phyloP scores from a whole-genome alignment of 2,888 invertebrate genomes.

The Microchrysa polita region DNA sequence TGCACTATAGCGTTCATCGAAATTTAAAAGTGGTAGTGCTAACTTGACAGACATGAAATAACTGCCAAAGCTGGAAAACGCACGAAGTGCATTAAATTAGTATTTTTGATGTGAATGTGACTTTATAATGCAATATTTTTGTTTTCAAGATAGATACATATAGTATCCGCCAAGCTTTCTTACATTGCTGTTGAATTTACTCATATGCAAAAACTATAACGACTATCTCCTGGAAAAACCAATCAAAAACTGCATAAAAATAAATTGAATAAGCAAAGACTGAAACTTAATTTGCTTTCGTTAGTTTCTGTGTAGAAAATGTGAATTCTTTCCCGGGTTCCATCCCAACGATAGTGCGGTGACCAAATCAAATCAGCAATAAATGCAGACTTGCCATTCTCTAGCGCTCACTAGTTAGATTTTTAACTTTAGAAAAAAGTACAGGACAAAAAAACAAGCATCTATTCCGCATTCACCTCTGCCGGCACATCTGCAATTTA shows the following conservation, averaged over 20 bases:
- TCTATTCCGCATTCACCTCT: constrained; percentile 11
- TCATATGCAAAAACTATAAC: too few species aligned
- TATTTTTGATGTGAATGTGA: too few species aligned
- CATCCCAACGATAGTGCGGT: background rate
- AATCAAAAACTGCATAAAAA: constrained; percentile 19
- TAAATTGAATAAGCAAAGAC: constrained; percentile 42
- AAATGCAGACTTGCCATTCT: constrained; percentile 34
- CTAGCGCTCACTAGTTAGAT: constrained; percentile 18
- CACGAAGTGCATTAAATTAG: too few species aligned
- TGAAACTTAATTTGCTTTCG: constrained; percentile 36
- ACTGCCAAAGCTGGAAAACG: too few species aligned
- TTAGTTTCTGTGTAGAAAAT: background rate
- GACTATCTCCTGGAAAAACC: too few species aligned
- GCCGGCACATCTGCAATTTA: background rate
- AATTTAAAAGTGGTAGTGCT: too few species aligned
- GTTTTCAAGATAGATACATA: too few species aligned
- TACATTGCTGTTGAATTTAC: too few species aligned
- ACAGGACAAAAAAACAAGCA: background rate
- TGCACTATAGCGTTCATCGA: too few species aligned
- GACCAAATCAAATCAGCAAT: constrained; percentile 45
- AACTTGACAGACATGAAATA: too few species aligned
- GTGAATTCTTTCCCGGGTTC: background rate
- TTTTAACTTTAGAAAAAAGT: constrained; percentile 35
- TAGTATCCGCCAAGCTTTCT: too few species aligned
- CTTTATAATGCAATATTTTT: too few species aligned